These are phyloP conservation scores for Thumatha senex DNA, from an alignment of 2,888 invertebrate species.

Conservation along the genomic window DNA sequence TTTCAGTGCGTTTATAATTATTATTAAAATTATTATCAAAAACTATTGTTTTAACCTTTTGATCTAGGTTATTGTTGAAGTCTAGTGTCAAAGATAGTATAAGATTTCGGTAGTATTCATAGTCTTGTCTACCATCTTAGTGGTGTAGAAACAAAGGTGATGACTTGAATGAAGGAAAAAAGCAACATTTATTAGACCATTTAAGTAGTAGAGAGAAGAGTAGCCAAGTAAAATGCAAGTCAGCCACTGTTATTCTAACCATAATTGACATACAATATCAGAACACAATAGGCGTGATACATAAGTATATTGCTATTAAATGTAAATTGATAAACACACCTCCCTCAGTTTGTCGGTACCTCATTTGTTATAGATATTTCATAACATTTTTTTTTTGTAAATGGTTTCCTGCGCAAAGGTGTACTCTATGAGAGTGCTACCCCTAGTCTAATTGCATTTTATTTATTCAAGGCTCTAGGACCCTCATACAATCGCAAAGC, in stretches of 20 bases:
- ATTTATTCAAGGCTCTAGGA: conserved; percentile 73
- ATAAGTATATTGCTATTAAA: conserved; percentile 22
- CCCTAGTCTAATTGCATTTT: conserved; percentile 76
- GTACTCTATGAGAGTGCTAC: conserved; percentile 41
- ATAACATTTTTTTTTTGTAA: conserved; percentile 49
- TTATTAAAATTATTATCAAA: too few relatives aligned
- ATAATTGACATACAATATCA: too few relatives aligned
- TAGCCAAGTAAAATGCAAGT: conserved; percentile 48
- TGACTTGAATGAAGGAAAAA: too few relatives aligned
- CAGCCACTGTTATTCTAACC: conserved; percentile 50
- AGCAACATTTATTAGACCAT: too few relatives aligned
- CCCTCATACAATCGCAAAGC: conserved; percentile 47
- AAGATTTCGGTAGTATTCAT: too few relatives aligned
- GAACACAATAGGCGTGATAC: too few relatives aligned
- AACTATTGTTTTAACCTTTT: too few relatives aligned
- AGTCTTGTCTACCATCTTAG: too few relatives aligned
- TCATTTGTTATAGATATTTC: conserved; percentile 43
- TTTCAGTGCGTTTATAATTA: neutral
- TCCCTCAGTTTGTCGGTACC: conserved; percentile 36
- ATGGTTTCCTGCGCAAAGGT: conserved; percentile 44
- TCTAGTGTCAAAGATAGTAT: too few relatives aligned
- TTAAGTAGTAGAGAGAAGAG: too few relatives aligned
- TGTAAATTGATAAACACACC: conserved; percentile 48
- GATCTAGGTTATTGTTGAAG: conserved; percentile 40
- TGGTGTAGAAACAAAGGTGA: too few relatives aligned